Evolutionary conservation across 2,797 vertebrate genomes (phyloP).

Genomic region (Onychomys leucogaster): DNA sequence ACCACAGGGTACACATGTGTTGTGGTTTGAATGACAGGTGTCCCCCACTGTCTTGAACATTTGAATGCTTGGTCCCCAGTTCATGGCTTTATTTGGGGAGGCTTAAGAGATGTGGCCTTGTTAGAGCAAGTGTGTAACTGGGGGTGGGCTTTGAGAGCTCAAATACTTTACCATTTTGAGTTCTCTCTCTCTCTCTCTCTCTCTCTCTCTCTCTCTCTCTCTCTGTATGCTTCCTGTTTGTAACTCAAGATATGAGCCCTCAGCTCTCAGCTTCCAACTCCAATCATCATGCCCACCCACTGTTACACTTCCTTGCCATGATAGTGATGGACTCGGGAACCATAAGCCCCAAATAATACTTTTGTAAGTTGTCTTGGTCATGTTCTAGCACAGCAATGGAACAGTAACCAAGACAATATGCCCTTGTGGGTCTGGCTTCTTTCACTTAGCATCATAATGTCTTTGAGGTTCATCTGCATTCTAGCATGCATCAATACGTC

Average conservation of each 20-base stretch:
- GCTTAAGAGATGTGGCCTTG: neutral
- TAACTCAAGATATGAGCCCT: neutral
- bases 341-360: too few species aligned
- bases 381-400: neutral
- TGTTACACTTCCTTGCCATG: neutral
- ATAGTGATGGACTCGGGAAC: neutral
- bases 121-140: neutral
- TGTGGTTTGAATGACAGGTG: neutral
- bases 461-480: neutral
- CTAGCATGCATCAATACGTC: fast-evolving
- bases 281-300: neutral
- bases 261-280: neutral
- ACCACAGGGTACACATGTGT: too few species aligned
- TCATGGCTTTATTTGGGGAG: neutral
- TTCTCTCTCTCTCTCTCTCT: neutral
- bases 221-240: too few species aligned
- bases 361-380: neutral
- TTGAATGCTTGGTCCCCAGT: neutral
- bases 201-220: neutral
- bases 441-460: neutral
- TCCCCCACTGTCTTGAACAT: neutral
- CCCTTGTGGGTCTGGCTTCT: neutral
- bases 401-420: neutral
- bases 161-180: neutral
- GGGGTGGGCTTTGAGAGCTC: neutral